phyloP scores from a whole-genome alignment of 2,113 vertebrate species.

The Serinus canaria region DNA sequence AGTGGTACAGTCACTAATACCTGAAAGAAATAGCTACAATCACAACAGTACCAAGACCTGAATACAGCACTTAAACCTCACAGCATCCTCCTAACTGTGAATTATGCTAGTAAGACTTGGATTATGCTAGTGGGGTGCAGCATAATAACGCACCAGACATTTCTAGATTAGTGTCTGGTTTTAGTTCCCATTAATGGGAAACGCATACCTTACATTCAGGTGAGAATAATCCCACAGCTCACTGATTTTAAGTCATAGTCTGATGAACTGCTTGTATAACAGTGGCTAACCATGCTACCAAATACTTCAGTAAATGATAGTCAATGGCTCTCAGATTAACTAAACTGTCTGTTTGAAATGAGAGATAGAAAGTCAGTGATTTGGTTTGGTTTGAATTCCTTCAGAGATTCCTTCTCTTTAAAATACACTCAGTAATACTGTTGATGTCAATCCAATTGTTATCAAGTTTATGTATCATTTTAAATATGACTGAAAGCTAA shows the following conservation, averaged over 20 bases:
- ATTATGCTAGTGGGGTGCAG: neutral
- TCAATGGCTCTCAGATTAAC: neutral
- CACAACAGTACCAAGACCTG: neutral
- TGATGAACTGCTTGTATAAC: neutral
- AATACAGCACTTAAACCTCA: neutral
- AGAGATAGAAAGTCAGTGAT: too few species aligned
- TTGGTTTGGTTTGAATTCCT: neutral
- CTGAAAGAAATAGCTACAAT: conserved; percentile 64
- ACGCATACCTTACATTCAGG: neutral
- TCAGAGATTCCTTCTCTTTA: neutral
- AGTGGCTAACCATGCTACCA: neutral
- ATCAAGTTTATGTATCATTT: neutral
- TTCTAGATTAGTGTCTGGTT: neutral
- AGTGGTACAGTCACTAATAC: conserved; percentile 89
- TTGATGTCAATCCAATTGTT: neutral
- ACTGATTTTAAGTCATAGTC: neutral
- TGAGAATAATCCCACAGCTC: neutral
- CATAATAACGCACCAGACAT: neutral
- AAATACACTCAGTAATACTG: neutral
- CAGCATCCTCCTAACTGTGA: neutral
- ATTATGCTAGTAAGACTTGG: neutral
- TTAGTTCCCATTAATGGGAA: neutral
- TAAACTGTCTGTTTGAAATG: neutral
- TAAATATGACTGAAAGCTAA: neutral
- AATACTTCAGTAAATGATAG: neutral